phyloP scores from a whole-genome alignment of 2,113 vertebrate species.

The Centropristis striata region DNA sequence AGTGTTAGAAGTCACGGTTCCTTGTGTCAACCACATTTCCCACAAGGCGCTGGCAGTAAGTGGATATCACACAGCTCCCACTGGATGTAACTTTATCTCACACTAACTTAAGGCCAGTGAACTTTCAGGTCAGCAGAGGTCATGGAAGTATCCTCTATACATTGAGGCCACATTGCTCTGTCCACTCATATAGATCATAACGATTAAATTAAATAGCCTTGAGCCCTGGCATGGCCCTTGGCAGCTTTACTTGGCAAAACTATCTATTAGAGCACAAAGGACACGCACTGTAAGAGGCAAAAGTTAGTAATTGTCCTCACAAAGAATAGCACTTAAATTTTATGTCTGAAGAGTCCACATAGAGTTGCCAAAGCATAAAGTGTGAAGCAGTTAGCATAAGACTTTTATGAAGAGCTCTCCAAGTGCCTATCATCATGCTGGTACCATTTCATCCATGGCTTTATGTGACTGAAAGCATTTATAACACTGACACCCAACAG shows the following conservation, averaged over 20 bases:
- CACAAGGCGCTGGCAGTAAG: conserved; percentile 65
- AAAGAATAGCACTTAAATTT: conserved; percentile 51
- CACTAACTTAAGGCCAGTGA: conserved; percentile 66
- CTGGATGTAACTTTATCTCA: conserved; percentile 73
- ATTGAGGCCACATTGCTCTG: conserved; percentile 63
- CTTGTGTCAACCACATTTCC: conserved; percentile 54
- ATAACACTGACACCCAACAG: conserved; percentile 82
- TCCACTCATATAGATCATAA: conserved; percentile 71
- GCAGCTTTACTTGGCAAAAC: conserved; percentile 48
- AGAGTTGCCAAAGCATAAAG: conserved; percentile 41
- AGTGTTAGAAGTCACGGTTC: conserved; percentile 47
- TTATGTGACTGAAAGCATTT: conserved; percentile 81
- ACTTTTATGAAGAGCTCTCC: conserved; percentile 73
- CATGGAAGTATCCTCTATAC: conserved; percentile 64
- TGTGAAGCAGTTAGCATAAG: conserved; percentile 48
- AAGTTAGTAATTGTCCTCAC: conserved; percentile 48
- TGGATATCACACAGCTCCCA: conserved; percentile 64
- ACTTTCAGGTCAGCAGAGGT: conserved; percentile 71
- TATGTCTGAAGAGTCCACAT: conserved; percentile 42
- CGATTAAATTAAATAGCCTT: conserved; percentile 66
- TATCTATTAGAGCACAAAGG: conserved; percentile 20
- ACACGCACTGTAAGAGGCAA: conserved; percentile 48
- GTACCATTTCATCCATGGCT: conserved; percentile 73
- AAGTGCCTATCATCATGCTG: conserved; percentile 62
- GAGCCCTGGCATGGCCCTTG: conserved; percentile 46